A percentile compares a stretch with the other conserved stretches of the same genome.
phyloP scores from a whole-genome alignment of 2,888 invertebrate species.

The Neocrepidodera transversa region DNA sequence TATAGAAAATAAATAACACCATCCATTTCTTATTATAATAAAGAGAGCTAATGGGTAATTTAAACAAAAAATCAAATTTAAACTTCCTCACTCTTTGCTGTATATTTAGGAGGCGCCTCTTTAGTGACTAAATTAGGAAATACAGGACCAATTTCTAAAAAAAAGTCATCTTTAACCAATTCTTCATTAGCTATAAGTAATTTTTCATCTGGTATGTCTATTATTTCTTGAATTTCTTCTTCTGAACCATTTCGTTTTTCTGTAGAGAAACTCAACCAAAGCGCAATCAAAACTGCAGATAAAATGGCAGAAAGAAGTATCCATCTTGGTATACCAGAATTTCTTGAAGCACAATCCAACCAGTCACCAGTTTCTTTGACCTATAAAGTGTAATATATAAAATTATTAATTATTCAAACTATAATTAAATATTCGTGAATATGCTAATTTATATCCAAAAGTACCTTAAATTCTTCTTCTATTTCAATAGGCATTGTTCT shows the following conservation, averaged over 20 bases:
- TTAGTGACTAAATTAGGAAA: constrained; percentile 24
- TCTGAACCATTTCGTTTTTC: constrained; percentile 45
- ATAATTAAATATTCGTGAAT: not conserved
- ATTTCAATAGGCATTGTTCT: constrained; percentile 56
- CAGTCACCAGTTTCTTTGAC: constrained; percentile 49
- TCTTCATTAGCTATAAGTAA: constrained; percentile 39
- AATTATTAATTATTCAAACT: no score
- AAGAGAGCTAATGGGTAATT: not conserved
- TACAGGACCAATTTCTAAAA: constrained; percentile 23
- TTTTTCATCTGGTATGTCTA: constrained; percentile 42
- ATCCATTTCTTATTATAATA: constrained; percentile 1
- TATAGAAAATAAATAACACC: constrained; percentile 13
- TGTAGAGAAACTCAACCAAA: constrained; percentile 61
- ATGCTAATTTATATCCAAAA: not conserved
- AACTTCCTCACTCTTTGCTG: constrained; percentile 46
- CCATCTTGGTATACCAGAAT: constrained; percentile 63
- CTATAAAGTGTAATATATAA: not conserved
- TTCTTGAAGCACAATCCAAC: constrained; percentile 59
- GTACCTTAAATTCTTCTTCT: constrained; percentile 31
- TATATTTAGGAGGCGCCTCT: constrained; percentile 47
- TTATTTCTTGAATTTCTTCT: constrained; percentile 29
- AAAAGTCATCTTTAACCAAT: constrained; percentile 32
- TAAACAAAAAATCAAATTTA: constrained; percentile 22
- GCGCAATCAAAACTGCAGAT: constrained; percentile 60
- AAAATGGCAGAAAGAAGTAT: constrained; percentile 59